These are phyloP conservation scores for Bombus confusus DNA, from an alignment of 1,140 invertebrate genomes.

Conservation along the genomic window DNA sequence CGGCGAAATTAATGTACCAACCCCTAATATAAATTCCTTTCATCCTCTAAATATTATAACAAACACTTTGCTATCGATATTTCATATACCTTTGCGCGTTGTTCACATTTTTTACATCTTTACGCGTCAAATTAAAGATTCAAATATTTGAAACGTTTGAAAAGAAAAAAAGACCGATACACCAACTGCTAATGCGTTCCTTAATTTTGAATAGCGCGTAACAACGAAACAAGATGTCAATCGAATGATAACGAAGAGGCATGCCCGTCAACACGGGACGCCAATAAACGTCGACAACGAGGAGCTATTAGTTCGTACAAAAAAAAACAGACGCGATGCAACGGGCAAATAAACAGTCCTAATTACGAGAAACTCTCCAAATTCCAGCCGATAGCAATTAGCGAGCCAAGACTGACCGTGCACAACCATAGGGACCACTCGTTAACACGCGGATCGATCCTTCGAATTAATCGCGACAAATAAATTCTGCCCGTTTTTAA, in stretches of 20 bases:
- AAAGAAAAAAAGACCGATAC: background rate
- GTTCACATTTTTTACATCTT: too few species aligned
- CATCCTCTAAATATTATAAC: too few species aligned
- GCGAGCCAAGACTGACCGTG: background rate
- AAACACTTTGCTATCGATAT: too few species aligned
- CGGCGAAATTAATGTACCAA: too few species aligned
- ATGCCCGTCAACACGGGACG: background rate
- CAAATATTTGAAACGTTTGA: background rate
- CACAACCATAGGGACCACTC: background rate
- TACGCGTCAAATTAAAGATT: too few species aligned
- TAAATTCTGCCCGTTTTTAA: background rate
- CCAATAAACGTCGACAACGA: constrained; percentile 14
- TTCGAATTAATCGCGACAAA: background rate
- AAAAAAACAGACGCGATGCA: background rate
- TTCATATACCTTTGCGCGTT: too few species aligned
- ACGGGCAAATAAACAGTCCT: constrained; percentile 1
- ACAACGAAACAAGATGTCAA: background rate
- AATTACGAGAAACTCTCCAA: constrained; percentile 15
- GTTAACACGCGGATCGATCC: background rate
- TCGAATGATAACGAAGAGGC: constrained; percentile 22
- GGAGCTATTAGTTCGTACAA: background rate
- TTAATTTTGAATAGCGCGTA: background rate
- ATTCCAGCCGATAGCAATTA: constrained; percentile 30
- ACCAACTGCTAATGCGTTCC: too few species aligned
- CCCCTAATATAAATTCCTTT: too few species aligned